phyloP scores from a whole-genome alignment of 2,113 vertebrate species.

The Cyrtonyx montezumae region DNA sequence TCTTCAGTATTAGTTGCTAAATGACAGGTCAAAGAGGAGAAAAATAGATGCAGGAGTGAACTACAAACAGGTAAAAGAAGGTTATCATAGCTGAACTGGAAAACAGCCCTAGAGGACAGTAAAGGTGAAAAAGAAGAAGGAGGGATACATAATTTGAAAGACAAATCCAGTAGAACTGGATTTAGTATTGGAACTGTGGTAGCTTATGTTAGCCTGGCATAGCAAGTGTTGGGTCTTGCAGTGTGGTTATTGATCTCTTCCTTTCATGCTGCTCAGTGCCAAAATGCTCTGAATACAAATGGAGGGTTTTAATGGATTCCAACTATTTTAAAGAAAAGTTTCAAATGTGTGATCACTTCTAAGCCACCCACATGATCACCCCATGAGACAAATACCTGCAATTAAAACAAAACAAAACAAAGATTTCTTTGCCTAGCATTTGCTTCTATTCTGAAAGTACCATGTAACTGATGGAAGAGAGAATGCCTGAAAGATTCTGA shows the following conservation, averaged over 20 bases:
- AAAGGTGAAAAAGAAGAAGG: background rate
- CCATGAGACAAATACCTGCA: background rate
- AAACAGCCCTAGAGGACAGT: background rate
- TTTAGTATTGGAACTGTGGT: background rate
- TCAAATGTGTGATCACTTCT: background rate
- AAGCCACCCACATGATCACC: background rate
- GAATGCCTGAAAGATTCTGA: background rate
- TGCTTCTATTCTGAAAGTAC: background rate
- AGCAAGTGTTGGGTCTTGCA: background rate
- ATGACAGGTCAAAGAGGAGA: background rate
- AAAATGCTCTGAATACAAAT: constrained; percentile 42
- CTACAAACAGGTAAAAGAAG: background rate
- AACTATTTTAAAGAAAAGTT: background rate
- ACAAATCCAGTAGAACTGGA: background rate
- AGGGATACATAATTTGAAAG: background rate
- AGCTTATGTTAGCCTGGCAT: background rate
- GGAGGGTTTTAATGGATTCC: background rate
- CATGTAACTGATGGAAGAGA: background rate
- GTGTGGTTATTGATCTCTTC: constrained; percentile 55
- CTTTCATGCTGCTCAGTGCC: constrained; percentile 7
- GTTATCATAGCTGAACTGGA: background rate
- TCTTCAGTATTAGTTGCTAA: background rate
- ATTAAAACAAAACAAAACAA: too few species aligned
- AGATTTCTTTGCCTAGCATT: background rate
- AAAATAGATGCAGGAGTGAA: background rate